Percentiles rank a stretch among this genome's conserved stretches.
phyloP scores from a whole-genome alignment of 2,888 invertebrate species.

The Callinectes sapidus region DNA sequence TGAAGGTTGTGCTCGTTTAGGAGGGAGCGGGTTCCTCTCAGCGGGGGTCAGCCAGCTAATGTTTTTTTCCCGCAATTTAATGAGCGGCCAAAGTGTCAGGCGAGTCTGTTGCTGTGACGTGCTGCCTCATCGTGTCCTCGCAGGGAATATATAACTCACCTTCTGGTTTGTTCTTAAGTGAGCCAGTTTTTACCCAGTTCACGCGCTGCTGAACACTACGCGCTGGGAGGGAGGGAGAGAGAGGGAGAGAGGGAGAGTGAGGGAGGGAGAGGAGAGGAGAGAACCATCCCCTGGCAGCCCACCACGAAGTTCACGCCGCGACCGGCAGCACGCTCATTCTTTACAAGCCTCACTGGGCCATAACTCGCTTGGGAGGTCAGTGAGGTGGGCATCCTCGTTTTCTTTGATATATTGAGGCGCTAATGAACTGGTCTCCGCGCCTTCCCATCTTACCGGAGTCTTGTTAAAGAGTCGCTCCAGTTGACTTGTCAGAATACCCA shows the following conservation, averaged over 20 bases:
- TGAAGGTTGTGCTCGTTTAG: neutral
- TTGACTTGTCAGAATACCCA: neutral
- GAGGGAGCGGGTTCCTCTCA: neutral
- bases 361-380: constrained; percentile 15
- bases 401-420: constrained; percentile 21
- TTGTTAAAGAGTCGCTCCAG: constrained; percentile 7
- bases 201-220: constrained; percentile 22
- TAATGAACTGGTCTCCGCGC: constrained; percentile 21
- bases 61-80: neutral
- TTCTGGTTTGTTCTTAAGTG: constrained; percentile 19
- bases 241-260: too few species aligned
- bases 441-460: neutral
- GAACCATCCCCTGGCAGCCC: neutral
- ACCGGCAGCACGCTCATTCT: neutral
- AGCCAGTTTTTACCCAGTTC: constrained; percentile 26
- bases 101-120: constrained; percentile 9
- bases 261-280: neutral
- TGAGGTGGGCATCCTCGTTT: constrained; percentile 4
- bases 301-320: constrained; percentile 15
- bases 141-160: neutral
- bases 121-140: constrained; percentile 19
- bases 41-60: constrained; percentile 10
- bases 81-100: constrained; percentile 21
- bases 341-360: neutral
- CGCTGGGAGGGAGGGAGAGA: neutral